A percentile compares a stretch with the other conserved stretches of the same genome.
These are phyloP conservation scores for Globodera ellingtonae DNA, from an alignment of 1,140 invertebrate genomes.

Conservation along the genomic window DNA sequence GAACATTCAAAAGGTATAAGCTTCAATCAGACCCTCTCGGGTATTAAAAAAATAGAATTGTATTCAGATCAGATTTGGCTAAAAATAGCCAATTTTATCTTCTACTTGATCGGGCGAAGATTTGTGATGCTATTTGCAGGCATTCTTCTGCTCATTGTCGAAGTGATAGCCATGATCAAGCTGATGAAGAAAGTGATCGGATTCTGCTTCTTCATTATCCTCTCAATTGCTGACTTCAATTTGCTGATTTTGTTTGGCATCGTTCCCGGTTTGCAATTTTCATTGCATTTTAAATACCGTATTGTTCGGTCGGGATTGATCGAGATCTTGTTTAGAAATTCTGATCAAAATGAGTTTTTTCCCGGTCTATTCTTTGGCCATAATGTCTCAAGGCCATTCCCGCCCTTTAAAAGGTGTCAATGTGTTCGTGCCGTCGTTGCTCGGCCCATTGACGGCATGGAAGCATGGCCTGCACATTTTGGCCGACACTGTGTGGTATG, in stretches of 20 bases:
- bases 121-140: not conserved
- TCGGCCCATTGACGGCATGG: constrained; percentile 16
- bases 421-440: not conserved
- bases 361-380: too few relatives aligned
- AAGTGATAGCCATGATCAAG: constrained; percentile 20
- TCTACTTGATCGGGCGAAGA: too few relatives aligned
- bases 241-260: constrained; percentile 23
- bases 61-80: too few relatives aligned
- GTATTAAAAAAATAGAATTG: too few relatives aligned
- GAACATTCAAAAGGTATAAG: too few relatives aligned
- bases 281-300: not conserved
- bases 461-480: not conserved
- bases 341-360: too few relatives aligned
- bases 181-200: constrained; percentile 17
- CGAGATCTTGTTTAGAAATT: too few relatives aligned
- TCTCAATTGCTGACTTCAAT: constrained; percentile 4
- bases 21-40: too few relatives aligned
- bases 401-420: not conserved
- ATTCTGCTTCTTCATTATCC: constrained; percentile 13
- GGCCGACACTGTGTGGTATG: constrained; percentile 21
- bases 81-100: too few relatives aligned
- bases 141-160: constrained; percentile 1
- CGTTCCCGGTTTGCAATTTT: constrained; percentile 19
- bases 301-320: not conserved
- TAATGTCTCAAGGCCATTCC: not conserved